Base-by-base conservation (phyloP, 2,113 vertebrate genomes). In the Otus sunia region DNA sequence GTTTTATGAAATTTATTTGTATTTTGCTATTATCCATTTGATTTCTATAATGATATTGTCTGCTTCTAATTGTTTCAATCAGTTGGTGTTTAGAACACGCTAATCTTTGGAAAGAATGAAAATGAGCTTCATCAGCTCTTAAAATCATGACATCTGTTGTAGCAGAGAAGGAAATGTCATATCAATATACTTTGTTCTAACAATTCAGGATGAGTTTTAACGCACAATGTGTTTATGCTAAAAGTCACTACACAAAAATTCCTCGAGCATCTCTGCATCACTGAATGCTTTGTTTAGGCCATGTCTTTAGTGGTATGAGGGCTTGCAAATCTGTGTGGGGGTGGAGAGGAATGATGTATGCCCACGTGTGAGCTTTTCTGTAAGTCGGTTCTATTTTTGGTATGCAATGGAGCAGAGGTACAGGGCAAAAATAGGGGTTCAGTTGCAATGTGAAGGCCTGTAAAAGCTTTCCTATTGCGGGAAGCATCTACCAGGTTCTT, bases 241-340 rank as follows among this genome's bases (percentile, higher is more conserved):
- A 34, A 77, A 77, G 25, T 78, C 59, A 88, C 26, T 83, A 49
- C 36, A 59, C 45, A 36, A 29, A 47, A 83, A 59, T 71, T 93
- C 90, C 60, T 84, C 0, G 0, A 84, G 56, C 39, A 59, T 92
- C 67, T 93, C 34, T 53, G 59, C 63, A 66, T 97, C 91, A 80
- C 89, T 96, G 84, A 47, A 34, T 73, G 67, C 94, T 96, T 94
- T 96, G 89, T 96, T 95, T 90, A 69, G 89, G 66, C 77, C n/a
- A 5, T 55, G 59, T 88, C 79, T 94, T 93, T 80, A 32, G 34
- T 74, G 72, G 53, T 60, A 41, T 59, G 89, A 95, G 67, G 67
- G n/a, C 77, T 88, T 76, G 53, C 81, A 91, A 80, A 93, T 68
- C 87, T 77, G 12, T 62, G 37, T 69, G 94, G 45, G 52, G 18